These are phyloP conservation scores for Drosophila pachea DNA, from an alignment of 1,140 invertebrate genomes.

Conservation along the genomic window DNA sequence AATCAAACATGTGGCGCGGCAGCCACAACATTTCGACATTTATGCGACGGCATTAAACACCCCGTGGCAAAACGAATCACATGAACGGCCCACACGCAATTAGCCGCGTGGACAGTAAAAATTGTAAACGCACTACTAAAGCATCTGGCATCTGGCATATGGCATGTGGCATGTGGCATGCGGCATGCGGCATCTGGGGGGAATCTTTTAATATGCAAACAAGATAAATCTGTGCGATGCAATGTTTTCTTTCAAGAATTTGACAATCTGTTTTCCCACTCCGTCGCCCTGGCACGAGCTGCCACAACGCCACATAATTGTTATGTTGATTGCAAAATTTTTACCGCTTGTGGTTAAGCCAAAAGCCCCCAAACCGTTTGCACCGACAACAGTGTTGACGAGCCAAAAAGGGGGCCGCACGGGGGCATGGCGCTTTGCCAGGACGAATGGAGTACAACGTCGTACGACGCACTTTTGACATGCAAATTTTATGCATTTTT, in stretches of 20 bases:
- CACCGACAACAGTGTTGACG: constrained; percentile 41
- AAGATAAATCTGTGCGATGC: constrained; percentile 41
- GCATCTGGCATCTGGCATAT: constrained; percentile 18
- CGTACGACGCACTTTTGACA: constrained; percentile 72
- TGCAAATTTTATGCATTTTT: constrained; percentile 75
- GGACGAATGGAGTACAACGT: constrained; percentile 25
- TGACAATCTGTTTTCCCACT: constrained; percentile 33
- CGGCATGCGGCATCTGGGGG: neutral
- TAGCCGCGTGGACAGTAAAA: constrained; percentile 61
- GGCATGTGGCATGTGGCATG: no score
- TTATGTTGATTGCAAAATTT: constrained; percentile 74
- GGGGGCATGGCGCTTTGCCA: neutral
- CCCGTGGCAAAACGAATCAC: constrained; percentile 26
- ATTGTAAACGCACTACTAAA: constrained; percentile 58
- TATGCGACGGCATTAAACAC: constrained; percentile 56
- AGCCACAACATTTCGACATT: constrained; percentile 50
- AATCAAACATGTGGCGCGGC: constrained; percentile 48
- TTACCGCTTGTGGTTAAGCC: constrained; percentile 48
- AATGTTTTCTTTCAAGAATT: constrained; percentile 38
- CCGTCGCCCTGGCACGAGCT: neutral
- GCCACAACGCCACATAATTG: constrained; percentile 52
- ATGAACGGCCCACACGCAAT: constrained; percentile 58
- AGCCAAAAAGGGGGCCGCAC: neutral
- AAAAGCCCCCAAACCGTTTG: constrained; percentile 45
- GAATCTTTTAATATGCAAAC: constrained; percentile 35